Evolutionary conservation across 2,113 vertebrate species (phyloP).

Genomic region (Lepus americanus): DNA sequence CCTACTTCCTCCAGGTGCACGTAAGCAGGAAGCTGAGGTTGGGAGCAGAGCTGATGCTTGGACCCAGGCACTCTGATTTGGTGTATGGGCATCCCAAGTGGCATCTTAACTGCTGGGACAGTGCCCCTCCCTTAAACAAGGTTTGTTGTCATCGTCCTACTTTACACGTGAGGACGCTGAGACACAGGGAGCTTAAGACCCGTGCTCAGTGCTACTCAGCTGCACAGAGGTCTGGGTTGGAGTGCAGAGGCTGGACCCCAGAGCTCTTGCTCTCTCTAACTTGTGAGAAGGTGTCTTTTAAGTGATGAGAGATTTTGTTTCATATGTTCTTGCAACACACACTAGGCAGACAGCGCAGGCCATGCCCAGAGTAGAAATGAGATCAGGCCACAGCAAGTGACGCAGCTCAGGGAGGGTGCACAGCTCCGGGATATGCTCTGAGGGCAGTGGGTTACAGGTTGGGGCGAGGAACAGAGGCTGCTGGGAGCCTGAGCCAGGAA

Average conservation of each 20-base stretch:
- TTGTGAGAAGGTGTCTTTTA: not conserved
- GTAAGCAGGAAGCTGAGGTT: no score
- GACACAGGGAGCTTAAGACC: not conserved
- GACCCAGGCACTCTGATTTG: no score
- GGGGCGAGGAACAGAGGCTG: not conserved
- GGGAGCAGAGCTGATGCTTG: no score
- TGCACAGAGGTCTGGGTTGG: not conserved
- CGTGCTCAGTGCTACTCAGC: not conserved
- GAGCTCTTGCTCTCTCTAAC: not conserved
- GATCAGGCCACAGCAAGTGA: not conserved
- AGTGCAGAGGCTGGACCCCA: not conserved
- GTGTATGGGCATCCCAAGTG: no score
- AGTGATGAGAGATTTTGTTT: not conserved
- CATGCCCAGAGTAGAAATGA: not conserved
- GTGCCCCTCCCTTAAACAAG: no score
- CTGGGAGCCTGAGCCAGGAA: no score
- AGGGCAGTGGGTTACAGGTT: not conserved
- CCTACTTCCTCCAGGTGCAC: no score
- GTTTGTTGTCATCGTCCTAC: not conserved
- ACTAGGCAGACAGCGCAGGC: not conserved
- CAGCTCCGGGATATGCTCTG: no score
- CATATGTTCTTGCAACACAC: not conserved
- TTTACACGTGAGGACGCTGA: not conserved
- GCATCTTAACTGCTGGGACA: no score
- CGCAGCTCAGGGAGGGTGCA: no score